Conservation (phyloP, 2,797 vertebrate genomes). For the Sebastiscus tertius region DNA sequence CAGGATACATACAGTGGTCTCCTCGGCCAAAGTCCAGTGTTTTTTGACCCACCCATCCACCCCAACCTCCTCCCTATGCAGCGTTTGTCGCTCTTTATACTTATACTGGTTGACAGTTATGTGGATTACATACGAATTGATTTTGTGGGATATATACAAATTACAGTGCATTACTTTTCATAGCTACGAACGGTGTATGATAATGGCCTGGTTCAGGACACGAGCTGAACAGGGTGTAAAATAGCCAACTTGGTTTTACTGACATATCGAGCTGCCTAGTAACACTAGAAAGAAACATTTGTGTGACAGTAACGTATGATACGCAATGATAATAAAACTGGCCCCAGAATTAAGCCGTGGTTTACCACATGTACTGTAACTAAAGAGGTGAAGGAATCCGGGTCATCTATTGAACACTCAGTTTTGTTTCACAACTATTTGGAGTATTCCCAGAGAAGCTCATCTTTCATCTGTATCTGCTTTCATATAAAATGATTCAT, state of each 20-base stretch:
- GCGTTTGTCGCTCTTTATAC: no score
- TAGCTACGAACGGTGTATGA: no score
- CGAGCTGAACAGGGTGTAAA: background rate
- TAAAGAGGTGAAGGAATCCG: background rate
- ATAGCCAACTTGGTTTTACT: background rate
- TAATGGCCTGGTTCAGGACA: background rate
- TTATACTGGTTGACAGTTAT: no score
- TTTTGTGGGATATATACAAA: no score
- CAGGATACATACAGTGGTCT: no score
- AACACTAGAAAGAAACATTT: background rate
- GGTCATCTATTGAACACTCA: background rate
- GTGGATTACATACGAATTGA: no score
- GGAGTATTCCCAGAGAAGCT: background rate
- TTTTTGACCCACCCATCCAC: no score
- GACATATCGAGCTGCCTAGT: background rate
- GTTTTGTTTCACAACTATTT: background rate
- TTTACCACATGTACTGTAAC: background rate
- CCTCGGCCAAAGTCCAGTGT: no score
- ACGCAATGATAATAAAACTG: background rate
- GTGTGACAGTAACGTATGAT: background rate
- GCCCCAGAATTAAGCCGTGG: background rate
- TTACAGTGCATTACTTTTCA: no score
- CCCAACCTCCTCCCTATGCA: no score
- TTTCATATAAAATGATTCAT: background rate
- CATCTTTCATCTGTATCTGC: background rate